Evolutionary conservation across 1,140 invertebrate genomes (phyloP).

Genomic region (Drosophila micromelanica): DNA sequence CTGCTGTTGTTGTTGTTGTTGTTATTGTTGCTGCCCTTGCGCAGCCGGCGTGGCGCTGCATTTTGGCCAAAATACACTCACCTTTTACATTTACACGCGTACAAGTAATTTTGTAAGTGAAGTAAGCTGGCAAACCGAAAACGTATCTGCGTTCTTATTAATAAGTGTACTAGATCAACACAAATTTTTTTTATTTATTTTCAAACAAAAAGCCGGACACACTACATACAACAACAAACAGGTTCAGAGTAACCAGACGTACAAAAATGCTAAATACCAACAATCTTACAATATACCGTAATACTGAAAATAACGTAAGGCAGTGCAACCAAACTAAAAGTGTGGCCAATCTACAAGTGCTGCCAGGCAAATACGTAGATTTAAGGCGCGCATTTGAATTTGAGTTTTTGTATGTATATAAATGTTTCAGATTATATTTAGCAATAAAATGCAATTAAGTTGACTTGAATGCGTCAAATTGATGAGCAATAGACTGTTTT

Average conservation of each 20-base stretch:
- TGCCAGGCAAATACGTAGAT: background rate
- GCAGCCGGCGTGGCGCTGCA: constrained; percentile 48
- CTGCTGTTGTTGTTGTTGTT: background rate
- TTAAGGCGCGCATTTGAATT: constrained; percentile 5
- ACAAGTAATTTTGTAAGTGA: constrained; percentile 59
- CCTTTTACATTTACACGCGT: constrained; percentile 68
- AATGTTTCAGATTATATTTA: background rate
- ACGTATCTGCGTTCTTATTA: constrained; percentile 24
- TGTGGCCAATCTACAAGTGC: constrained; percentile 18
- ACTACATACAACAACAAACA: constrained; percentile 30
- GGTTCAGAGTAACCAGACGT: constrained; percentile 1
- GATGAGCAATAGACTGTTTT: constrained; percentile 23
- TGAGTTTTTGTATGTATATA: background rate
- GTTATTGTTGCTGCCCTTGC: background rate
- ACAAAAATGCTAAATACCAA: background rate
- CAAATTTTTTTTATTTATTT: constrained; percentile 14
- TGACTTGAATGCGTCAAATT: constrained; percentile 14
- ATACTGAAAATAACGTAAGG: background rate
- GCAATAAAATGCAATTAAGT: constrained; percentile 23
- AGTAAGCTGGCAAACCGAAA: constrained; percentile 43
- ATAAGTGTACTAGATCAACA: constrained; percentile 60
- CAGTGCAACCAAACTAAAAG: constrained; percentile 7
- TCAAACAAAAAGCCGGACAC: constrained; percentile 45
- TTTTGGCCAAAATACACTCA: constrained; percentile 37
- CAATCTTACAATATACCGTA: background rate